Evolutionary conservation across 2,797 vertebrate species (phyloP).

Genomic region (Eulemur mongoz): DNA sequence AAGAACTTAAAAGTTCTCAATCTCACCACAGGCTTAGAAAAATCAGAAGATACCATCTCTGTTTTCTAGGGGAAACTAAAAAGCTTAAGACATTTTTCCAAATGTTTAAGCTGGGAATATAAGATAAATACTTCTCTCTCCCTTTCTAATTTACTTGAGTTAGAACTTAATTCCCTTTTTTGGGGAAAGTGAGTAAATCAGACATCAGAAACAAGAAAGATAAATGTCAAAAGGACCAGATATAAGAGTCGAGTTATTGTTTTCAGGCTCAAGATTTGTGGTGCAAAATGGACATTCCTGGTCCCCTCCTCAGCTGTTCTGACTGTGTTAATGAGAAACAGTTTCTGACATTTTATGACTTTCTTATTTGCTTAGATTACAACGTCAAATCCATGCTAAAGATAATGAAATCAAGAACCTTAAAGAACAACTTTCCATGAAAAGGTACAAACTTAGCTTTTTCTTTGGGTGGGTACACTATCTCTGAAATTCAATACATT

Average conservation of each 20-base stretch:
- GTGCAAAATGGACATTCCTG: background rate
- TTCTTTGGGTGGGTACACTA: background rate
- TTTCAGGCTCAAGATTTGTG: background rate
- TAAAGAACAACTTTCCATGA: constrained; percentile 74
- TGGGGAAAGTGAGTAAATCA: background rate
- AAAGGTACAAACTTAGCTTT: constrained; percentile 65
- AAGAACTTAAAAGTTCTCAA: background rate
- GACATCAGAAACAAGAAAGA: background rate
- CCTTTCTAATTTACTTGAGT: background rate
- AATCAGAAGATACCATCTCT: background rate
- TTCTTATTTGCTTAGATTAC: constrained; percentile 70
- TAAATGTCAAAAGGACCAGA: background rate
- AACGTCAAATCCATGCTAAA: constrained; percentile 68
- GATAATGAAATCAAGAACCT: constrained; percentile 76
- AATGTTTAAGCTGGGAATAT: background rate
- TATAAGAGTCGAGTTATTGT: background rate
- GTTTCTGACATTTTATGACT: constrained; percentile 35
- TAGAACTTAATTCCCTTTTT: background rate
- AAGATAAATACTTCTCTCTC: background rate
- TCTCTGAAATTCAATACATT: constrained; percentile 11
- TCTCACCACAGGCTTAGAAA: background rate
- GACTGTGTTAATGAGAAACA: constrained; percentile 32
- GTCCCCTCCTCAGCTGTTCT: constrained; percentile 36
- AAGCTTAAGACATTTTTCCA: background rate
- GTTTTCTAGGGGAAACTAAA: background rate